A percentile compares a stretch with the other conserved stretches of the same genome.
phyloP scores from a whole-genome alignment of 1,140 invertebrate genomes.

The Notospermus geniculatus region DNA sequence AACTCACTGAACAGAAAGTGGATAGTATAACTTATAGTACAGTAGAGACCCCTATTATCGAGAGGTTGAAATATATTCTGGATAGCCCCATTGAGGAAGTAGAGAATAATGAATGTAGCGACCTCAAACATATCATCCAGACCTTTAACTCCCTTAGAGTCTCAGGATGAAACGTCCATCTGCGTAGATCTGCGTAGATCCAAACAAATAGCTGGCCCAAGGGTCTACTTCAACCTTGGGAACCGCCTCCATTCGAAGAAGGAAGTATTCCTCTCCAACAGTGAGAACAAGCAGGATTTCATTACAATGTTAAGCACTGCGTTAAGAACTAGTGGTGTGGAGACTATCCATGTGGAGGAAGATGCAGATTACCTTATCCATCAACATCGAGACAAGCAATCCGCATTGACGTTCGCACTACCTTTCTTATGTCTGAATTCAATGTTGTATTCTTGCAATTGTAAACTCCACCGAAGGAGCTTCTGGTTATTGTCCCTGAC shows the following conservation, averaged over 20 bases:
- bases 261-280: slow-evolving; percentile 16
- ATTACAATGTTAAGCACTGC: neutral
- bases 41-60: too few species aligned
- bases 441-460: neutral
- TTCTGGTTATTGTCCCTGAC: neutral
- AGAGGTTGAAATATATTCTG: too few species aligned
- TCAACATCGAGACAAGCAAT: too few species aligned
- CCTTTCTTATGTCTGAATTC: neutral
- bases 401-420: neutral
- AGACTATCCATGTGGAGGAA: neutral
- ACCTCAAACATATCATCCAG: too few species aligned
- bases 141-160: too few species aligned
- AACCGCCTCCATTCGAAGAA: slow-evolving; percentile 8
- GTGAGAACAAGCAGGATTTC: neutral
- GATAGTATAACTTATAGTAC: too few species aligned
- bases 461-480: neutral
- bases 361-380: slow-evolving; percentile 3
- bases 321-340: neutral
- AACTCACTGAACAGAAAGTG: too few species aligned
- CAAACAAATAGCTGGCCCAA: neutral
- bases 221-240: neutral
- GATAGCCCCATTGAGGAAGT: too few species aligned
- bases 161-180: too few species aligned
- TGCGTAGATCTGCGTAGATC: neutral
- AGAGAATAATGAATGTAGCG: too few species aligned